Conservation (phyloP, 2,113 vertebrate species). For the Leucosticte australis region DNA sequence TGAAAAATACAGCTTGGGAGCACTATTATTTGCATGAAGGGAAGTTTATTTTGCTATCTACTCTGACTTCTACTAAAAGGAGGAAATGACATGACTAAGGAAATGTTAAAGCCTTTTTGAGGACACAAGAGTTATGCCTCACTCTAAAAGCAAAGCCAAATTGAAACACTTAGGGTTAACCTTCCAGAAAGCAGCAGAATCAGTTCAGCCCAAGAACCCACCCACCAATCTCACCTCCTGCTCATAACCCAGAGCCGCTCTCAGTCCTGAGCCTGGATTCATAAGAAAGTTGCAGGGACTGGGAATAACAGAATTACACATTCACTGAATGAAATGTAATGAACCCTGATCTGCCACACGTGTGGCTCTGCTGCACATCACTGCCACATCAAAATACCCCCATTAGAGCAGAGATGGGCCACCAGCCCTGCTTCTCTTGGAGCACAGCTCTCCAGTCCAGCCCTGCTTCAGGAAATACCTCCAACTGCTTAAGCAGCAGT, state of each 20-base stretch:
- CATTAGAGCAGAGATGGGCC: not conserved
- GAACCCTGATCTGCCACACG: not conserved
- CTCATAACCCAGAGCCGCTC: not conserved
- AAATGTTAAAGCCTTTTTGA: not conserved
- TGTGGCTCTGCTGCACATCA: not conserved
- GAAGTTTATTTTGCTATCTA: not conserved
- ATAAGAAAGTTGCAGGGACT: not conserved
- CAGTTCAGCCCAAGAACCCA: not conserved
- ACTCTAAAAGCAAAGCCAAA: not conserved
- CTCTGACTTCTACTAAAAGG: not conserved
- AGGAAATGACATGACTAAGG: not conserved
- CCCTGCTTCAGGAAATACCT: not conserved
- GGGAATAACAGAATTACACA: not conserved
- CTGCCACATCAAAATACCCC: not conserved
- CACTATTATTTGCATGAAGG: not conserved
- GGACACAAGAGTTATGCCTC: not conserved
- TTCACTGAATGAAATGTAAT: not conserved
- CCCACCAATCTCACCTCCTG: not conserved
- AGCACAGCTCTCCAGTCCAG: not conserved
- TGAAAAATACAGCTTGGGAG: not conserved
- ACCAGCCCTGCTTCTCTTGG: not conserved
- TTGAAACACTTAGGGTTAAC: not conserved
- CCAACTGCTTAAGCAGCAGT: not conserved
- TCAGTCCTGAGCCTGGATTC: not conserved
- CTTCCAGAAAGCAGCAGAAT: not conserved